Base-by-base conservation (phyloP, 2,113 vertebrate species). In the Meleagris gallopavo region DNA sequence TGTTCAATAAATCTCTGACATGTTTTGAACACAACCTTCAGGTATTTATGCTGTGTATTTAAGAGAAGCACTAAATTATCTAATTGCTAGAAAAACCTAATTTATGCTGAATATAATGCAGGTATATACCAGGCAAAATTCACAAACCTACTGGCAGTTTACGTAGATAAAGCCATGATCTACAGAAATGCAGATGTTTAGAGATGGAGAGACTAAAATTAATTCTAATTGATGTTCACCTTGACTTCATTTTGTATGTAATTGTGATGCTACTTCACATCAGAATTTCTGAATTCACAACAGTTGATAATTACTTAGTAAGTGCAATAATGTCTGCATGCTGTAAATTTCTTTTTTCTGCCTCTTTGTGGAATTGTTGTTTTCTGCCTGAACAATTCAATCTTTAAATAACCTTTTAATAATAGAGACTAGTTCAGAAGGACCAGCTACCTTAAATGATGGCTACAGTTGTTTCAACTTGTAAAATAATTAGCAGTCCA, bases 21-120 rank as follows among this genome's bases (percentile, higher is more conserved):
- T 99, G 99, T 97, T 99, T 99, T 97, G 98, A 99, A 83, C 97
- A 98, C 92, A 98, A 98, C 92, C 97, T 98, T 93, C 98, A 99
- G 98, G 98, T 98, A 97, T 96, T 94, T 97, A 80, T 80, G 62
- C 84, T 84, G 22, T 92, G 50, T 95, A 65, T 86, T 70, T 96
- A 81, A 95, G 72, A 88, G 81, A 90, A 94, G 65, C 50, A 69
- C 89, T 83, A 58, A 96, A 38, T 91, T 19, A 73, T 95, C 29
- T 89, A 91, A 74, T 87, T 93, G 86, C 78, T 94, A 80, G 41
- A 13, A 77, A 69, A 83, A 81, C 75, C 57, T 66, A 81, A 41
- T 65, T 83, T 86, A 41, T 67, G 58, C 38, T 86, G 71, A 91
- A 69, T 65, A 88, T 92, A 79, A 75, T 66, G 46, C 38, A 71